Conservation (phyloP, 2,888 invertebrate genomes). For the Coleophora flavipennella region DNA sequence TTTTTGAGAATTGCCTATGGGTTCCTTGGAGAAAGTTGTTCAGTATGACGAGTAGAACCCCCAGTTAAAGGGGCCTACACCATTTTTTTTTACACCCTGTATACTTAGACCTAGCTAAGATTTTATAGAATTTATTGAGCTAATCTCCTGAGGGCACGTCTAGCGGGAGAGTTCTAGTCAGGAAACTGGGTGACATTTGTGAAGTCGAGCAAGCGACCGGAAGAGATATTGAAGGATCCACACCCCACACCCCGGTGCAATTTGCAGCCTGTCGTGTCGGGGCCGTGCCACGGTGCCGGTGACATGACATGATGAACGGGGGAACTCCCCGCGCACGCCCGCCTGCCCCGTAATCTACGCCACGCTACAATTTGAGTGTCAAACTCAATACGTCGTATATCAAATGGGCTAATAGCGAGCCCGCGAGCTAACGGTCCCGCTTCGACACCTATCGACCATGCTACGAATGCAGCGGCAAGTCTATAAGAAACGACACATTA, state of each 20-base stretch:
- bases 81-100: too few relatives aligned
- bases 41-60: too few relatives aligned
- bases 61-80: too few relatives aligned
- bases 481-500: slow-evolving; percentile 3
- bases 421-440: slow-evolving; percentile 6
- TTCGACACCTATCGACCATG: background rate
- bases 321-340: background rate
- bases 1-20: too few relatives aligned
- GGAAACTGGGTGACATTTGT: slow-evolving; percentile 53
- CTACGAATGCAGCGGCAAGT: slow-evolving; percentile 8
- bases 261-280: slow-evolving; percentile 1
- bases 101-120: too few relatives aligned
- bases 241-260: slow-evolving; percentile 24
- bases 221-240: slow-evolving; percentile 30
- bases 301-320: slow-evolving; percentile 3
- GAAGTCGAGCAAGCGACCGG: slow-evolving; percentile 40
- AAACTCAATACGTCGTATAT: slow-evolving; percentile 7
- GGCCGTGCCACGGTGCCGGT: background rate
- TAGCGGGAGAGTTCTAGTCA: slow-evolving; percentile 24
- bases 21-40: too few relatives aligned
- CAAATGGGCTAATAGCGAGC: background rate
- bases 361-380: slow-evolving; percentile 10
- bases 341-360: slow-evolving; percentile 2
- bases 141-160: slow-evolving; percentile 28
- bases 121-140: too few relatives aligned